Evolutionary conservation across 2,113 vertebrate species (phyloP).

Genomic region (Stercorarius parasiticus): DNA sequence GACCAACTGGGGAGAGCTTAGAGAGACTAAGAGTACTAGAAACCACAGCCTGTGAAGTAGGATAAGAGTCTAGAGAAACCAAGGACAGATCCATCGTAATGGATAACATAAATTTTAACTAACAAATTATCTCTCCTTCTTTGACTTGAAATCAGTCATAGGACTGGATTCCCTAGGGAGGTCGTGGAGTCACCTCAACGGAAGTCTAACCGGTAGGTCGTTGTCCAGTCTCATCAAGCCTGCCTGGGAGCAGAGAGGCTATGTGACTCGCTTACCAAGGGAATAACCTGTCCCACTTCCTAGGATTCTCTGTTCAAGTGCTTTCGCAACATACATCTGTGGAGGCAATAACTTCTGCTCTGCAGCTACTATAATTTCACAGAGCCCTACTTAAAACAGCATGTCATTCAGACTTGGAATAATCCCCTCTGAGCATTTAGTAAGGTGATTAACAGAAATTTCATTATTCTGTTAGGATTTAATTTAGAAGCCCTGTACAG

Average conservation of each 20-base stretch:
- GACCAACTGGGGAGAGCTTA: neutral
- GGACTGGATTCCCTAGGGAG: neutral
- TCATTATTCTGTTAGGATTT: neutral
- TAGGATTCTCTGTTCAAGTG: neutral
- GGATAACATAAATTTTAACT: neutral
- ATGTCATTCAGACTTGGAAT: neutral
- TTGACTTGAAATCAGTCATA: neutral
- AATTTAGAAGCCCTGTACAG: neutral
- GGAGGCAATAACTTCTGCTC: neutral
- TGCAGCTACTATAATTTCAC: neutral
- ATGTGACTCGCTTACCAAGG: neutral
- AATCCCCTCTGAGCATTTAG: neutral
- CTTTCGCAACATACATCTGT: neutral
- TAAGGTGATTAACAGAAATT: neutral
- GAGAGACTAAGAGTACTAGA: neutral
- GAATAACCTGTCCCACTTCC: neutral
- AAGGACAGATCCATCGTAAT: neutral
- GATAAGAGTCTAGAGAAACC: neutral
- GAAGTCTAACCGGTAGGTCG: neutral
- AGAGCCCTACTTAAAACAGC: neutral
- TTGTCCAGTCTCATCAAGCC: neutral
- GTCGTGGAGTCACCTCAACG: neutral
- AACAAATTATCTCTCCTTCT: neutral
- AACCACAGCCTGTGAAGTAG: neutral
- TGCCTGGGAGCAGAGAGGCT: neutral